A percentile compares a stretch with the other conserved stretches of the same genome.
These are phyloP conservation scores for Diaprepes abbreviatus DNA, from an alignment of 2,888 invertebrate species.

Conservation along the genomic window DNA sequence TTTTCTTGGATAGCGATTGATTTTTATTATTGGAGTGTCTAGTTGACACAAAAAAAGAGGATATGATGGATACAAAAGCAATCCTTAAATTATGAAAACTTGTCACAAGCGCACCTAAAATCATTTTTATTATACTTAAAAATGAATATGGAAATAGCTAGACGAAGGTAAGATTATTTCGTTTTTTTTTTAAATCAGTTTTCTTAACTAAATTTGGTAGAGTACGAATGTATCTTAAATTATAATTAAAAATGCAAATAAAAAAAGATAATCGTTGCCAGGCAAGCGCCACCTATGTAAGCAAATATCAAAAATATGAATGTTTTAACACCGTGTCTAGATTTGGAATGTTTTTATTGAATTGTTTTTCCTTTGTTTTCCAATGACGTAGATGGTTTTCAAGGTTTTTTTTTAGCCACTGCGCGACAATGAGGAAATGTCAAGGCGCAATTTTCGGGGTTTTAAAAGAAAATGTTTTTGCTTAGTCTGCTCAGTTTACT, in stretches of 20 bases:
- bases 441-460: not conserved
- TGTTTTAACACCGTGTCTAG: not conserved
- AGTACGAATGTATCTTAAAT: not conserved
- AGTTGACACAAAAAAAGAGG: not conserved
- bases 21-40: not conserved
- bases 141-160: constrained; percentile 17
- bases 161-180: not conserved
- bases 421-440: not conserved
- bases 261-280: not conserved
- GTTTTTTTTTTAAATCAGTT: not conserved
- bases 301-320: constrained; percentile 3
- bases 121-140: not conserved
- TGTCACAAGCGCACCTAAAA: not conserved
- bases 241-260: not conserved
- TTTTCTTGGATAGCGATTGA: not conserved
- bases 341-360: constrained; percentile 11
- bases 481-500: not conserved
- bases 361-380: constrained; percentile 20
- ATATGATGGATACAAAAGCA: not conserved
- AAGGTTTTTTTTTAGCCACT: not conserved
- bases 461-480: not conserved
- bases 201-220: not conserved
- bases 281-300: constrained; percentile 10
- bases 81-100: not conserved
- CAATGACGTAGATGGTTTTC: constrained; percentile 2